Conservation (phyloP, 2,113 vertebrate species). For the Seriola aureovittata region DNA sequence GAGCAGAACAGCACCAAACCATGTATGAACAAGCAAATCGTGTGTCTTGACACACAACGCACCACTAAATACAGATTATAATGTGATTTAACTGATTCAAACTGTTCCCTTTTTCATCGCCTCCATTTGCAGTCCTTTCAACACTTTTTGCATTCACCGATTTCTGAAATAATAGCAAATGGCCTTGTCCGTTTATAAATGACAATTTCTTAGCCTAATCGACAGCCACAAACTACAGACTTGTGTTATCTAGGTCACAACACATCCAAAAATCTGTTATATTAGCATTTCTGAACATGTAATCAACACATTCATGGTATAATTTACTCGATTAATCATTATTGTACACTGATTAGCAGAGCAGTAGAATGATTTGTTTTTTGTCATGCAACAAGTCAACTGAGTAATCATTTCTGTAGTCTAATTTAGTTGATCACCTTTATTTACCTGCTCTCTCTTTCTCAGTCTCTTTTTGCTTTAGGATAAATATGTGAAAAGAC, state of each 20-base stretch:
- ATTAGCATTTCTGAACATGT: not conserved
- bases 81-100: not conserved
- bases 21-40: constrained; percentile 2
- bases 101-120: too few relatives aligned
- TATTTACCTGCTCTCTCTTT: not conserved
- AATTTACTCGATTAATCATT: not conserved
- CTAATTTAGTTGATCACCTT: not conserved
- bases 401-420: too few relatives aligned
- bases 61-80: not conserved
- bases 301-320: not conserved
- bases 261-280: not conserved
- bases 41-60: not conserved
- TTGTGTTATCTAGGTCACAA: not conserved
- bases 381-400: not conserved
- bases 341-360: not conserved
- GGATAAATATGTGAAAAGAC: not conserved
- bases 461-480: not conserved
- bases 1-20: not conserved
- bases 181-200: not conserved
- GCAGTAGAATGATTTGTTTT: not conserved
- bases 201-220: not conserved
- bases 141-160: not conserved
- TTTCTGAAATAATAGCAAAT: not conserved
- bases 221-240: not conserved
- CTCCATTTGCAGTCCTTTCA: constrained; percentile 12